Conservation (phyloP, 2,113 vertebrate species). For the Tor tambroides region DNA sequence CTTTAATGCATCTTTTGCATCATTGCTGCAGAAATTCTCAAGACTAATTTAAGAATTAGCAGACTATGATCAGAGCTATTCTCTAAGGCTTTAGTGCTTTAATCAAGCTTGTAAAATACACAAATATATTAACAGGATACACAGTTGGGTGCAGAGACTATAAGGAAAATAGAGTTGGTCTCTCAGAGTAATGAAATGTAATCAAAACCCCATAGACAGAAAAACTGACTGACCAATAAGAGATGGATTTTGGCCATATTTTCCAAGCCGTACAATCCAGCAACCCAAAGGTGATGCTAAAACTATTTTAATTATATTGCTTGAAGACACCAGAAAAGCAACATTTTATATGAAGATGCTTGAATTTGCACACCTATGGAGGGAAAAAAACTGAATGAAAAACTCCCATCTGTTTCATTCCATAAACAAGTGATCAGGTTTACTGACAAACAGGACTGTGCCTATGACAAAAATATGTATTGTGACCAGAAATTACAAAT, state of each 20-base stretch:
- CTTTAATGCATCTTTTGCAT: no score
- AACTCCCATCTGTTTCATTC: background rate
- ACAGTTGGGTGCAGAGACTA: no score
- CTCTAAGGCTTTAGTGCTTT: no score
- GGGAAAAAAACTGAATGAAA: background rate
- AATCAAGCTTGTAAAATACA: no score
- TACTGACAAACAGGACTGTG: background rate
- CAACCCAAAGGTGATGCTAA: background rate
- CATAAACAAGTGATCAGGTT: background rate
- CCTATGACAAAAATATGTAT: background rate
- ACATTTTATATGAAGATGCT: background rate
- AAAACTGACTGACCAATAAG: background rate
- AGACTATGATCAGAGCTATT: no score
- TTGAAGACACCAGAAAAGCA: background rate
- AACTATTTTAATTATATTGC: background rate
- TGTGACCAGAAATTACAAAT: background rate
- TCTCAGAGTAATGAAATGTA: background rate
- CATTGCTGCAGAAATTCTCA: no score
- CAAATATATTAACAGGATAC: no score
- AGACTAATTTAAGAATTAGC: no score
- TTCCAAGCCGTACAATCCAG: background rate
- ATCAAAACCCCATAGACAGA: background rate
- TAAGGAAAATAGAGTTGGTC: no score
- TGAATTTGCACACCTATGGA: background rate
- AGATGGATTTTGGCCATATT: background rate